Evolutionary conservation across 2,797 vertebrate species (phyloP).

Genomic region (Cyclura pinguis): DNA sequence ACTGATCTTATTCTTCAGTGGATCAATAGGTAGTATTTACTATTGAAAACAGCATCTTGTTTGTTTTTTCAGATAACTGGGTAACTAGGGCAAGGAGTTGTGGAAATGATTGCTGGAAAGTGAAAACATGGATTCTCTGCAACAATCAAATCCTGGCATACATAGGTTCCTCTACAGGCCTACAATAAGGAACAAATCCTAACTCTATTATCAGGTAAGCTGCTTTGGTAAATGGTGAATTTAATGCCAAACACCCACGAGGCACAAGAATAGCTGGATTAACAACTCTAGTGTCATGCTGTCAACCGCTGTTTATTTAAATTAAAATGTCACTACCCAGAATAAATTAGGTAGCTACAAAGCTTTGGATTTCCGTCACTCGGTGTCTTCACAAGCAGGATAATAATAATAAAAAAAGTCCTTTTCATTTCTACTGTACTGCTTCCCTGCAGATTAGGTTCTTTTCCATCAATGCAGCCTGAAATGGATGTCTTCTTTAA

Average conservation of each 20-base stretch:
- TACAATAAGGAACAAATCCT: conserved; percentile 58
- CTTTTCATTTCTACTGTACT: conserved; percentile 66
- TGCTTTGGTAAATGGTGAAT: conserved; percentile 75
- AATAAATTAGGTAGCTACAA: conserved; percentile 82
- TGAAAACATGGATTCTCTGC: conserved; percentile 51
- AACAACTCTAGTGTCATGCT: conserved; percentile 80
- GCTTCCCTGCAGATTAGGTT: conserved; percentile 36
- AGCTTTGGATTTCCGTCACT: conserved; percentile 72
- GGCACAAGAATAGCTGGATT: conserved; percentile 79
- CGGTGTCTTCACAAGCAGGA: conserved; percentile 69
- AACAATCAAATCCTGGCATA: conserved; percentile 55
- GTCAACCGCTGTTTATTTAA: conserved; percentile 84
- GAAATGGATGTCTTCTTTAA: background rate
- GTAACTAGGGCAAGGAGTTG: conserved; percentile 36
- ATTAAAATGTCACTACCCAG: conserved; percentile 83
- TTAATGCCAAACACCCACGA: conserved; percentile 81
- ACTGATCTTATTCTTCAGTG: conserved; percentile 35
- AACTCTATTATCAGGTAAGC: conserved; percentile 77
- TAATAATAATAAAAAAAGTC: conserved; percentile 63
- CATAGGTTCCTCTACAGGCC: conserved; percentile 42
- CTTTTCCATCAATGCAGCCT: conserved; percentile 41
- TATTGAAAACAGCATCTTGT: conserved; percentile 8
- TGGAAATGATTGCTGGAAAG: conserved; percentile 46
- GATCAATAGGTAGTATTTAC: conserved; percentile 10
- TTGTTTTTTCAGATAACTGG: conserved; percentile 17